Evolutionary conservation across 2,888 invertebrate genomes (phyloP).

Genomic region (Sepioteuthis lessoniana): DNA sequence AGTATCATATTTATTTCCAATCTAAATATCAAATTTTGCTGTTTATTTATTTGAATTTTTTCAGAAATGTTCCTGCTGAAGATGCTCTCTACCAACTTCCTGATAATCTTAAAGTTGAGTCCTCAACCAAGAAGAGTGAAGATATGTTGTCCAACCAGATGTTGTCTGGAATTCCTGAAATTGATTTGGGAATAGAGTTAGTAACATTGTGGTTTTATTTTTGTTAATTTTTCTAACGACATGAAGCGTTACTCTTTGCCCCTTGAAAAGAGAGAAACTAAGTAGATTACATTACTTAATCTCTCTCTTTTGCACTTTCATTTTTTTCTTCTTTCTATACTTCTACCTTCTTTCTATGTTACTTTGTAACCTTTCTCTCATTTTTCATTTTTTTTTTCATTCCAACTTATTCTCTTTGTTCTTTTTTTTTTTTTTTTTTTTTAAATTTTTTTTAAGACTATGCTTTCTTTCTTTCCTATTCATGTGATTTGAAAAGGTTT

Average conservation of each 20-base stretch:
- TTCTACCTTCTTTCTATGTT: not conserved
- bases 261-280: too few relatives aligned
- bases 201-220: conserved; percentile 60
- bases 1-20: not conserved
- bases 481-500: too few relatives aligned
- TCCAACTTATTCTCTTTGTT: too few relatives aligned
- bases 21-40: not conserved
- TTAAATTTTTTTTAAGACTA: too few relatives aligned
- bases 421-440: too few relatives aligned
- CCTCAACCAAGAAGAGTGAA: conserved; percentile 89
- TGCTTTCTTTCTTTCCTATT: too few relatives aligned
- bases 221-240: not conserved
- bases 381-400: too few relatives aligned
- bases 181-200: conserved; percentile 97
- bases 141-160: conserved; percentile 99
- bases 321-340: not conserved
- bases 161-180: conserved; percentile 99
- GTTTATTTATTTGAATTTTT: conserved; percentile 50
- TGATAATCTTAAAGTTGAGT: conserved; percentile 86
- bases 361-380: too few relatives aligned
- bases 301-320: too few relatives aligned
- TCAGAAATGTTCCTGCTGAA: conserved; percentile 56
- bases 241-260: too few relatives aligned
- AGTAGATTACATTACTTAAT: too few relatives aligned
- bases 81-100: conserved; percentile 84